phyloP scores from a whole-genome alignment of 1,140 invertebrate species.

The Mamestra configurata region DNA sequence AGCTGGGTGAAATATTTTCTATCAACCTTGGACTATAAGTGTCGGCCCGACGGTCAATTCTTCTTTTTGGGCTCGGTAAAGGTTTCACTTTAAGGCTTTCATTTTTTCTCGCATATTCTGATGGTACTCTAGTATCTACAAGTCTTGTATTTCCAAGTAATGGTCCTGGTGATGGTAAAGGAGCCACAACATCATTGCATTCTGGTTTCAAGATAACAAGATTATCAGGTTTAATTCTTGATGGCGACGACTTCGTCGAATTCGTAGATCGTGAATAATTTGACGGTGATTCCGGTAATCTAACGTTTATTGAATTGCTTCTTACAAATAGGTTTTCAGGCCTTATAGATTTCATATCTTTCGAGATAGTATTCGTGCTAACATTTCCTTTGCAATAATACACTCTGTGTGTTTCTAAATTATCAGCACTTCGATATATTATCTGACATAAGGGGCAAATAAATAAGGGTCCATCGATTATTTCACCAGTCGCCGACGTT shows the following conservation, averaged over 20 bases:
- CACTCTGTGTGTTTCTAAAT: slow-evolving; percentile 90
- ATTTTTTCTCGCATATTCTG: slow-evolving; percentile 74
- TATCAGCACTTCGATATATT: slow-evolving; percentile 91
- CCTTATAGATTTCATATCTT: slow-evolving; percentile 71
- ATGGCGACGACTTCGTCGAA: slow-evolving; percentile 78
- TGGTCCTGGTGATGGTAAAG: slow-evolving; percentile 93
- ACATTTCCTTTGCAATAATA: slow-evolving; percentile 91
- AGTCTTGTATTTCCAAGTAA: slow-evolving; percentile 93
- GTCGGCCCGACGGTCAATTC: slow-evolving; percentile 79
- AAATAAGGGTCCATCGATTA: slow-evolving; percentile 88
- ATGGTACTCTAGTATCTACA: slow-evolving; percentile 88
- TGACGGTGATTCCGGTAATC: slow-evolving; percentile 85
- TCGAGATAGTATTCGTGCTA: slow-evolving; percentile 68
- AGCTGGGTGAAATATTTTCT: slow-evolving; percentile 78
- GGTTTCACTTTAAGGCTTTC: slow-evolving; percentile 76
- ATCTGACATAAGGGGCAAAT: slow-evolving; percentile 90
- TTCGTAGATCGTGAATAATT: slow-evolving; percentile 70
- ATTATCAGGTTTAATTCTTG: slow-evolving; percentile 87
- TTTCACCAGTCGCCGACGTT: slow-evolving; percentile 74
- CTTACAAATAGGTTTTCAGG: slow-evolving; percentile 82
- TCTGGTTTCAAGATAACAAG: slow-evolving; percentile 88
- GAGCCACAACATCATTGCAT: slow-evolving; percentile 86
- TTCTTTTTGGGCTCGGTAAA: slow-evolving; percentile 80
- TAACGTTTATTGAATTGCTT: slow-evolving; percentile 88
- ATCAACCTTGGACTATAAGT: slow-evolving; percentile 82